These are phyloP conservation scores for Mesorhabditis spiculigera DNA, from an alignment of 2,888 invertebrate genomes.

Conservation along the genomic window DNA sequence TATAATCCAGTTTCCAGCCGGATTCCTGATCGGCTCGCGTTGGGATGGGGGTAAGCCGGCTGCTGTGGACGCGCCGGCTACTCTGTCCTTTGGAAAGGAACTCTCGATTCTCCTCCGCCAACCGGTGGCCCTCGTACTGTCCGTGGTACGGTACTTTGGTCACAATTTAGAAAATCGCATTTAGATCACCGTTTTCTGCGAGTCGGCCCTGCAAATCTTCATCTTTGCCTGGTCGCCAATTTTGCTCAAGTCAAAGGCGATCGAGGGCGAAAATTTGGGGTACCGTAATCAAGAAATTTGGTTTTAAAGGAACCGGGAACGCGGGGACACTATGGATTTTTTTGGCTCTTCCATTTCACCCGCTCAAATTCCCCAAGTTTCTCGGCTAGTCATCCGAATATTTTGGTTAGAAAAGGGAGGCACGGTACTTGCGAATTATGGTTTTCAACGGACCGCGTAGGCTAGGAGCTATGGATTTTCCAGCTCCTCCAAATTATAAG, in stretches of 20 bases:
- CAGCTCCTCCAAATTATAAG: background rate
- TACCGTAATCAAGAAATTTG: background rate
- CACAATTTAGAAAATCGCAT: background rate
- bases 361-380: no score
- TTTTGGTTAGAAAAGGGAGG: no score
- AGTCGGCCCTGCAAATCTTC: constrained; percentile 4
- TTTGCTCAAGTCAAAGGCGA: constrained; percentile 4
- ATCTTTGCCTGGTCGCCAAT: constrained; percentile 6
- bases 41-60: constrained; percentile 1
- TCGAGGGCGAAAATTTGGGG: constrained; percentile 1
- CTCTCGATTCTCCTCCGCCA: background rate
- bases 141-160: background rate
- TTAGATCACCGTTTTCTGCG: background rate
- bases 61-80: background rate
- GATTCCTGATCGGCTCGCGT: background rate
- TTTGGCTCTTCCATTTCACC: no score
- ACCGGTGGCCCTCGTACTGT: background rate
- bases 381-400: no score
- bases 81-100: background rate
- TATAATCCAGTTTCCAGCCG: background rate
- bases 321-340: background rate
- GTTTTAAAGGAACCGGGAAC: background rate
- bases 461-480: no score
- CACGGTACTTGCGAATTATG: no score
- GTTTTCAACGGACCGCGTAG: no score